Percentiles rank a stretch among this genome's conserved stretches.
Conservation (phyloP, 2,113 vertebrate genomes). For the Rhegmatorhina hoffmannsi region DNA sequence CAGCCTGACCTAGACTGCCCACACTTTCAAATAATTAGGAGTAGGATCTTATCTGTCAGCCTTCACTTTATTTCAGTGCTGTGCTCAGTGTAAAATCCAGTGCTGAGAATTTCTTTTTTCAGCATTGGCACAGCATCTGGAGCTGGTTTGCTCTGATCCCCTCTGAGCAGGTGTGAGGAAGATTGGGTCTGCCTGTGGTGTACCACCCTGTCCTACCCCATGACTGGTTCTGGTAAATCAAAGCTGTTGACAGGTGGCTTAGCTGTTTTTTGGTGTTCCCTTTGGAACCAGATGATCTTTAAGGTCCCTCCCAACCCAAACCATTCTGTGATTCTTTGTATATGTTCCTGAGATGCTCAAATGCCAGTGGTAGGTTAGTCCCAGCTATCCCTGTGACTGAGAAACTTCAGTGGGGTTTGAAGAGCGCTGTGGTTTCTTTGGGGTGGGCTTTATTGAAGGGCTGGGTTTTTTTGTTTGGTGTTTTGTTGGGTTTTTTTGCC, state of each 20-base stretch:
- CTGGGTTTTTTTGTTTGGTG: background rate
- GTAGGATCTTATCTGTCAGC: background rate
- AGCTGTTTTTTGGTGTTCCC: background rate
- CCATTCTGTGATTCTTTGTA: background rate
- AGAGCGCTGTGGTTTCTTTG: background rate
- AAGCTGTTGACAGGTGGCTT: background rate
- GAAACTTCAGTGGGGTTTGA: background rate
- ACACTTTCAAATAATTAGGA: background rate
- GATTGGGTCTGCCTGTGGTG: background rate
- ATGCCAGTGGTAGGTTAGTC: background rate
- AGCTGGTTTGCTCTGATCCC: background rate
- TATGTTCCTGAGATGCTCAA: background rate
- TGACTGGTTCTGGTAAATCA: background rate
- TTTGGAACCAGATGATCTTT: background rate
- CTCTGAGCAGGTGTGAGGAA: background rate
- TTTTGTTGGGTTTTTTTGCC: accelerated
- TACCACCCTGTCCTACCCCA: background rate
- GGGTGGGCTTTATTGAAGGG: background rate
- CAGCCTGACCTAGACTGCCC: background rate
- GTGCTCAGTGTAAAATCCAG: background rate
- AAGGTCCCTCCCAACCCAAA: background rate
- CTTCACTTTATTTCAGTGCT: background rate
- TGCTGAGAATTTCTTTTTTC: background rate
- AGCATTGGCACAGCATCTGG: background rate
- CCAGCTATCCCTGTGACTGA: background rate